Evolutionary conservation across 2,888 invertebrate species (phyloP).

Genomic region (Argyresthia goedartella): DNA sequence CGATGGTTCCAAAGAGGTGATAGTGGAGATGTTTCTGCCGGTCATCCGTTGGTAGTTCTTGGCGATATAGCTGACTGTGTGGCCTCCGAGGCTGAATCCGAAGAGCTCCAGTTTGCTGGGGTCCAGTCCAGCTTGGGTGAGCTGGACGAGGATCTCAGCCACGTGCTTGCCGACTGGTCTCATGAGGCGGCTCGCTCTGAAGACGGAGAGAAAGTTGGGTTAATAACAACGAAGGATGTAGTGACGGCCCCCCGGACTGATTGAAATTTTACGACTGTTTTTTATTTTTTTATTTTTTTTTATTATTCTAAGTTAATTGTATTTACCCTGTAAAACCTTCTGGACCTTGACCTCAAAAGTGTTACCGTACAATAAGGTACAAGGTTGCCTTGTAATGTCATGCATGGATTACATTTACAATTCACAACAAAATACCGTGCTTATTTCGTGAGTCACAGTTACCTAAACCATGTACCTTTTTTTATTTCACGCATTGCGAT

Average conservation of each 20-base stretch:
- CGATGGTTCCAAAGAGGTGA: slow-evolving; percentile 50
- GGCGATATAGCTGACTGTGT: slow-evolving; percentile 49
- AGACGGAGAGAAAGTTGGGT: slow-evolving; percentile 3
- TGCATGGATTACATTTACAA: too few species aligned
- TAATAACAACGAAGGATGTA: neutral
- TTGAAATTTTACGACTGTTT: too few species aligned
- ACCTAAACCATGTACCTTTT: too few species aligned
- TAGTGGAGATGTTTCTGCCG: slow-evolving; percentile 45
- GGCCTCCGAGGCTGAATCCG: slow-evolving; percentile 57
- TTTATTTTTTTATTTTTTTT: too few species aligned
- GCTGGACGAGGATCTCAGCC: slow-evolving; percentile 41
- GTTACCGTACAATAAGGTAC: too few species aligned
- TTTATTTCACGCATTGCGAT: too few species aligned
- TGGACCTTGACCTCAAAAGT: too few species aligned
- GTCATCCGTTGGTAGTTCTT: slow-evolving; percentile 43
- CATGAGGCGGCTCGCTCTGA: slow-evolving; percentile 57
- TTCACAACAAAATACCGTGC: too few species aligned
- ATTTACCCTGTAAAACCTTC: too few species aligned
- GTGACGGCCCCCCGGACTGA: neutral
- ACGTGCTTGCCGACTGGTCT: slow-evolving; percentile 57
- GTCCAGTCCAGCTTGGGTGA: slow-evolving; percentile 39
- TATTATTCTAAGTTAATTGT: too few species aligned
- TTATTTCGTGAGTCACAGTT: too few species aligned
- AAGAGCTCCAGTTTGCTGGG: slow-evolving; percentile 44
- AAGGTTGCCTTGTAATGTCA: too few species aligned